These are phyloP conservation scores for Psylliodes chrysocephalus DNA, from an alignment of 2,888 invertebrate species.

Conservation along the genomic window DNA sequence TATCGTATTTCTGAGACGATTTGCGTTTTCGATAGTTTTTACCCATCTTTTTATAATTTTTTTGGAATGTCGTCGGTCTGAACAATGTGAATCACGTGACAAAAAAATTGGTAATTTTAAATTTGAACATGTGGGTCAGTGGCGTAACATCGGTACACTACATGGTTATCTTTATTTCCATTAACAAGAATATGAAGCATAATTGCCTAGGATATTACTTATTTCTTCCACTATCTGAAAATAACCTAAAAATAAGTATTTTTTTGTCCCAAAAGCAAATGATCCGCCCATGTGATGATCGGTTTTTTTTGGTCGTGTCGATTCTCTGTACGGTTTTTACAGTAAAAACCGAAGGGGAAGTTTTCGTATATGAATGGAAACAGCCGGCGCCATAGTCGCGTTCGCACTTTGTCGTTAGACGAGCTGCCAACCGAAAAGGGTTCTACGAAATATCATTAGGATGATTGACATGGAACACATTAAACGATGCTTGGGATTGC, in stretches of 20 bases:
- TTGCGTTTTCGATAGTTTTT: too few relatives aligned
- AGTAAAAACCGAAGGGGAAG: constrained; percentile 41
- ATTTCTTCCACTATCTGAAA: not conserved
- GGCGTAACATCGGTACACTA: too few relatives aligned
- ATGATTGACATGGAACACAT: constrained; percentile 64
- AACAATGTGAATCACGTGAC: too few relatives aligned
- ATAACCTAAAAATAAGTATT: not conserved
- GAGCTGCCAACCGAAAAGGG: constrained; percentile 51
- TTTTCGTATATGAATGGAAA: constrained; percentile 50
- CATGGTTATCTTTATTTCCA: too few relatives aligned
- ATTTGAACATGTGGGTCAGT: too few relatives aligned
- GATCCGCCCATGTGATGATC: constrained; percentile 18
- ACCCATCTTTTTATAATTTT: too few relatives aligned
- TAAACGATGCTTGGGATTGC: constrained; percentile 63
- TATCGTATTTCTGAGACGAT: too few relatives aligned
- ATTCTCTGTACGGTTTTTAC: constrained; percentile 31
- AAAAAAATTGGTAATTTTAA: too few relatives aligned
- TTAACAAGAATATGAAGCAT: too few relatives aligned
- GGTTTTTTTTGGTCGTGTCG: constrained; percentile 23
- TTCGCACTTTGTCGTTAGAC: constrained; percentile 53
- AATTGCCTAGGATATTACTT: too few relatives aligned
- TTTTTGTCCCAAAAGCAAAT: not conserved
- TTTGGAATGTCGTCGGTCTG: too few relatives aligned
- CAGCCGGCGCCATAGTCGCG: constrained; percentile 49
- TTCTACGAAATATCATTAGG: constrained; percentile 62